These are phyloP conservation scores for Coracias cyanogaster DNA, from an alignment of 2,797 vertebrate species.

Conservation along the genomic window DNA sequence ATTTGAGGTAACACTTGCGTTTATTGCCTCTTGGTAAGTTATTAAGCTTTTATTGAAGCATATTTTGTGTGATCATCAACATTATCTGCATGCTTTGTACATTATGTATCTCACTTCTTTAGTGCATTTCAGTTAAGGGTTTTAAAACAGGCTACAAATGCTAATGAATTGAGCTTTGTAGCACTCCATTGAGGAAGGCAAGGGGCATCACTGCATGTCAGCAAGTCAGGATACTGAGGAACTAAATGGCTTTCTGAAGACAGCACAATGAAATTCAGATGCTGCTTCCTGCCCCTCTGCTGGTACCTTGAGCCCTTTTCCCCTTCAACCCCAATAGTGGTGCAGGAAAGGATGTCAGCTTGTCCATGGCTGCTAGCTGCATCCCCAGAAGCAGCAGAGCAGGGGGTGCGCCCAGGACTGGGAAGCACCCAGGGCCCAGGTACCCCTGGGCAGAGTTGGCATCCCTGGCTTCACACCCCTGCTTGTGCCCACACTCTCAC, in stretches of 20 bases:
- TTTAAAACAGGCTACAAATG: not conserved
- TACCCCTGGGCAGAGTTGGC: not conserved
- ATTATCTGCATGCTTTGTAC: not conserved
- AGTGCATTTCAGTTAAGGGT: not conserved
- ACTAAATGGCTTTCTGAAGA: not conserved
- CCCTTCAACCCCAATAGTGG: not conserved
- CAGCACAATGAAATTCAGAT: not conserved
- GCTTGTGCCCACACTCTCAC: rapidly evolving
- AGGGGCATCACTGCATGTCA: not conserved
- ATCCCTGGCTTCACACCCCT: not conserved
- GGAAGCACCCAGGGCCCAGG: rapidly evolving
- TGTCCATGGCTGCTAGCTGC: not conserved
- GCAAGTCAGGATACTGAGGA: not conserved
- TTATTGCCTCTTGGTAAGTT: conserved; percentile 49
- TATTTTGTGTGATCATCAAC: conserved; percentile 30
- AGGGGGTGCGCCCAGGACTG: not conserved
- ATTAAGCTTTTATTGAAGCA: conserved; percentile 46
- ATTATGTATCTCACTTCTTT: not conserved
- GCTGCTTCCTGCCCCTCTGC: not conserved
- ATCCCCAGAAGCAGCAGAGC: not conserved
- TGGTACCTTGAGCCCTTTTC: rapidly evolving
- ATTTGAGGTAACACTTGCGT: not conserved
- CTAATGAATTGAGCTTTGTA: not conserved
- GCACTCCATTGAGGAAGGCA: not conserved
- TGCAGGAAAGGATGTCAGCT: not conserved